Evolutionary conservation across 2,113 vertebrate species (phyloP), one percentile per base, ranked within the genome.

Genomic region (Neodontobutis hainanensis): DNA sequence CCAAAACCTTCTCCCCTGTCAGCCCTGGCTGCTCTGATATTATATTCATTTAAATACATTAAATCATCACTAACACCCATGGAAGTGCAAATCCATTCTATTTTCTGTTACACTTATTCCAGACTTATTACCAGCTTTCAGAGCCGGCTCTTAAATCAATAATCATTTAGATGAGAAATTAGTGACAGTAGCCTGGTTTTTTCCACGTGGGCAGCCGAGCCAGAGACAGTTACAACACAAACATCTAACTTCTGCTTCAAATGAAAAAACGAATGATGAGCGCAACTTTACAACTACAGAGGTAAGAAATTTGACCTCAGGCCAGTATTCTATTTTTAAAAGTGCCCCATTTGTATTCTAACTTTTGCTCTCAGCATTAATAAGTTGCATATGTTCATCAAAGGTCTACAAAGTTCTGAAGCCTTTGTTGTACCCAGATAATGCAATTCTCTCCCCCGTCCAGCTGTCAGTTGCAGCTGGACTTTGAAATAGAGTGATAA

Each of bases 81-180:
- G 79, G 67, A 86, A 85, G 80, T 69, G 62, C 67, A 80, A 84
- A 86, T 84, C 75, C 69, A 87, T 86, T 84, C 63, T 86, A 77
- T 81, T 86, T 83, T 85, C 81, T 73, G 78, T 82, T 76, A 78
- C 78, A 77, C 79, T 78, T 78, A 87, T 77, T 85, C 80, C 73
- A 84, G 77, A 82, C 74, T 80, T 81, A 81, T 89, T 85, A 75
- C 81, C 40, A 27, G 70, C 65, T 75, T 61, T 84, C 38, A 68
- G 70, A 77, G 55, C 45, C 45, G 40, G 65, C 80, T 80, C 66
- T 80, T 80, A 78, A 89, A 89, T 91, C 87, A 89, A 89, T 90
- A 90, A 85, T 87, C 80, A 89, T 89, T 88, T 88, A 83, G 81
- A 84, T 80, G 85, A 86, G 65, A 88, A 89, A 89, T 91, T 87